Base-by-base conservation (phyloP, 2,888 invertebrate genomes). In the Mythimna pallens region DNA sequence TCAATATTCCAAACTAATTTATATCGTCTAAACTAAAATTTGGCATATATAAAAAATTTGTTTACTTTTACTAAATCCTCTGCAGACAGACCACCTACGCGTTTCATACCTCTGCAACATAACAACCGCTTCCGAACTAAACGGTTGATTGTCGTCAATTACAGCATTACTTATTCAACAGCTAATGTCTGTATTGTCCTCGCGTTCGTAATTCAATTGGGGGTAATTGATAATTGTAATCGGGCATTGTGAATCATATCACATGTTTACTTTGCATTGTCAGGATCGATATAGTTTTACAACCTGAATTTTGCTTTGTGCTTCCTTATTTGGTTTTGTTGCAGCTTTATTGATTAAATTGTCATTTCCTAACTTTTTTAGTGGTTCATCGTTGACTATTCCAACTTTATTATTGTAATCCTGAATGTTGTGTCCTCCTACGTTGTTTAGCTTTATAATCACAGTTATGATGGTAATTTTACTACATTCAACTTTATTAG, bases 211-310 rank as follows among this genome's bases (percentile, higher is more conserved):
- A 79, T 74, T 70, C 80, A 82, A 82, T 84, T 82, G 68, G 62
- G 71, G 71, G 65, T 71, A 82, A 84, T 83, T 80, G 85, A 83
- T 84, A 80, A 82, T 73, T 80, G 66, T 82, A 75, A 84, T 84
- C 83, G 75, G 82, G 25, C 70, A 84, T 71, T 40, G 59, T 82
- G 70, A 82, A 78, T 80, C 80, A 80, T 84, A 82, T 76, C 76
- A 66, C 52, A 55, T 79, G 57, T 81, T 79, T 79, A 63, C 54
- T 70, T 73, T 54, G 47, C 50, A 61, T 61, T 82, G 70, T 76
- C 67, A 59, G 68, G 36, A 70, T 62, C 55, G 55, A 76, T 74
- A 70, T 55, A 50, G 20, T 76, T 76, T 72, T 76, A 70, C 40
- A 70, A 52, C 55, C 70, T 65, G 62, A n/a, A 40, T 69, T 63